Evolutionary conservation across 2,113 vertebrate species (phyloP).

Genomic region (Rhodinocichla rosea): DNA sequence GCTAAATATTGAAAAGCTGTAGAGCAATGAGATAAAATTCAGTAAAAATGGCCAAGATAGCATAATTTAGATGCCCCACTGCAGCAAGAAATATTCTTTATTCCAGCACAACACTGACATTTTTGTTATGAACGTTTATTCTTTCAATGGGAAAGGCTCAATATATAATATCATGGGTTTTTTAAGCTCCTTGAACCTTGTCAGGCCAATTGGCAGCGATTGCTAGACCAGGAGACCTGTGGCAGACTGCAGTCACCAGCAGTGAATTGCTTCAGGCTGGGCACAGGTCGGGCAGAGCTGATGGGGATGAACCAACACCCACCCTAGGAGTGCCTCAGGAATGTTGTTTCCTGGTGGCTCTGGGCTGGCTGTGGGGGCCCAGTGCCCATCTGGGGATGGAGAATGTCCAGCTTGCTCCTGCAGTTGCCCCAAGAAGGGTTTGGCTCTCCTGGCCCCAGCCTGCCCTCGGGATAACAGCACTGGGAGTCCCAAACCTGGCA

Average conservation of each 20-base stretch:
- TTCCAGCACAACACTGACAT: background rate
- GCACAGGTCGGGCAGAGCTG: background rate
- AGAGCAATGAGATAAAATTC: background rate
- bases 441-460: accelerated
- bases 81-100: background rate
- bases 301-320: background rate
- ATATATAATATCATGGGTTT: accelerated
- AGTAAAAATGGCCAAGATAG: background rate
- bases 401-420: accelerated
- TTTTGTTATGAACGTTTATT: background rate
- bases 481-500: no score
- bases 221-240: background rate
- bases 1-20: background rate
- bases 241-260: background rate
- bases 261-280: background rate
- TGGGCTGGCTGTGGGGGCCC: accelerated
- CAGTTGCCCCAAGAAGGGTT: accelerated
- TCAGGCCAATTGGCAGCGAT: background rate
- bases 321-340: accelerated
- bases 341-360: accelerated
- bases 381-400: accelerated
- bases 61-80: background rate
- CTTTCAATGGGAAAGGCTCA: background rate
- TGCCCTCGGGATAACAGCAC: accelerated
- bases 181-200: background rate